These are phyloP conservation scores for Eubucco bourcierii DNA, from an alignment of 2,113 vertebrate species.

Conservation along the genomic window DNA sequence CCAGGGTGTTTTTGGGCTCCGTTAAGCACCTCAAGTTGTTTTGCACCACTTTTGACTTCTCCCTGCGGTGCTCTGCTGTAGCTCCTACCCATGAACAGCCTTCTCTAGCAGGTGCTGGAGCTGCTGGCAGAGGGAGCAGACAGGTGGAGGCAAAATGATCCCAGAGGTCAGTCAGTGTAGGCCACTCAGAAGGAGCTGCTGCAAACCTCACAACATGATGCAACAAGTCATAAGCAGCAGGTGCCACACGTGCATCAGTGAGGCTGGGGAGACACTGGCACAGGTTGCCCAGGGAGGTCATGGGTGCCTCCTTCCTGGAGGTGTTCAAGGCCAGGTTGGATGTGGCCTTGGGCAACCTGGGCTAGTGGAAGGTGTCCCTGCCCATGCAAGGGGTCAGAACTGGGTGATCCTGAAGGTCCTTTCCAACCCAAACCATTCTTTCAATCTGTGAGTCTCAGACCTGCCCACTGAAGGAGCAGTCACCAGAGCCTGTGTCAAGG, in stretches of 20 bases:
- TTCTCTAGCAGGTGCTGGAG: background rate
- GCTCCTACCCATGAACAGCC: background rate
- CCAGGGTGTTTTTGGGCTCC: background rate
- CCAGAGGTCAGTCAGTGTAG: background rate
- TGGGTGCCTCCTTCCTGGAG: too few species aligned
- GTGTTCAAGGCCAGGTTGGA: too few species aligned
- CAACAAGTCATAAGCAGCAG: background rate
- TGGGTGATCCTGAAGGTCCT: too few species aligned
- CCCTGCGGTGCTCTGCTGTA: background rate
- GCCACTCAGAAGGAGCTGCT: background rate
- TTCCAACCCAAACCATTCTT: too few species aligned
- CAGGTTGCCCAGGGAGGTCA: too few species aligned
- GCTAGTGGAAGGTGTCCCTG: too few species aligned
- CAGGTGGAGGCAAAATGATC: background rate
- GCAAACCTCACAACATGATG: background rate
- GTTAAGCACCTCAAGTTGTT: background rate
- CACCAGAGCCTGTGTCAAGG: background rate
- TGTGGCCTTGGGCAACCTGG: too few species aligned
- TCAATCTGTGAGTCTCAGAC: background rate
- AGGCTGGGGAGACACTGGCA: too few species aligned
- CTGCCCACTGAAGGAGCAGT: background rate
- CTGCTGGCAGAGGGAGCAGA: background rate
- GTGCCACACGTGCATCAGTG: background rate
- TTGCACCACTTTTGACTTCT: background rate
- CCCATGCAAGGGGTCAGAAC: too few species aligned